phyloP scores from a whole-genome alignment of 2,113 vertebrate genomes.

The Sceloporus undulatus region DNA sequence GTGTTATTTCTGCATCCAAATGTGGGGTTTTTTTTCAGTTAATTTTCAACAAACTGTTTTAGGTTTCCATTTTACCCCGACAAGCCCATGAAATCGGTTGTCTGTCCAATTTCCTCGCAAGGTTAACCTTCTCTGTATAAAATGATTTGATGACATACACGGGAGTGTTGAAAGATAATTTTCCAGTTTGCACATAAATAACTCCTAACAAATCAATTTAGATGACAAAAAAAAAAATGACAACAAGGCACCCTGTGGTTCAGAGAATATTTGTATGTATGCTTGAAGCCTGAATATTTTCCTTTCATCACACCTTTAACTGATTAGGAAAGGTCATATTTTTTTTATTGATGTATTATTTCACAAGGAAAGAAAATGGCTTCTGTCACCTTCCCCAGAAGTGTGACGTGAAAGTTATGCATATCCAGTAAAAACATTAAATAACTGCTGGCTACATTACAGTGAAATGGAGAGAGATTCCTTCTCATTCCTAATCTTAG shows the following conservation, averaged over 20 bases:
- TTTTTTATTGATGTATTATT: conserved; percentile 42
- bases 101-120: conserved; percentile 57
- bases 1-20: conserved; percentile 53
- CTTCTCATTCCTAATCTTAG: not conserved
- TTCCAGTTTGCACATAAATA: conserved; percentile 33
- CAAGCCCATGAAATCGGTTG: conserved; percentile 70
- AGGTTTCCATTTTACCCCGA: conserved; percentile 68
- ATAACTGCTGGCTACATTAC: not conserved
- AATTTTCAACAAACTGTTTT: conserved; percentile 66
- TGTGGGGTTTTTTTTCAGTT: conserved; percentile 52
- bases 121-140: conserved; percentile 53
- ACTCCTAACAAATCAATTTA: conserved; percentile 48
- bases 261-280: conserved; percentile 10
- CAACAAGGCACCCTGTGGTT: not conserved
- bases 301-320: conserved; percentile 40
- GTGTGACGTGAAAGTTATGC: conserved; percentile 3
- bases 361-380: conserved; percentile 45
- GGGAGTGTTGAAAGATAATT: conserved; percentile 50
- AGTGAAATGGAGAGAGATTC: not conserved
- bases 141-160: conserved; percentile 34
- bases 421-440: conserved; percentile 41
- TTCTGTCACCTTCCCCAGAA: conserved; percentile 42
- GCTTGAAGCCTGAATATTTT: conserved; percentile 45
- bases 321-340: conserved; percentile 50
- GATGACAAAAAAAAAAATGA: conserved; percentile 17